These are phyloP conservation scores for Tychaedon coryphoeus DNA, from an alignment of 2,113 vertebrate species.

Conservation along the genomic window DNA sequence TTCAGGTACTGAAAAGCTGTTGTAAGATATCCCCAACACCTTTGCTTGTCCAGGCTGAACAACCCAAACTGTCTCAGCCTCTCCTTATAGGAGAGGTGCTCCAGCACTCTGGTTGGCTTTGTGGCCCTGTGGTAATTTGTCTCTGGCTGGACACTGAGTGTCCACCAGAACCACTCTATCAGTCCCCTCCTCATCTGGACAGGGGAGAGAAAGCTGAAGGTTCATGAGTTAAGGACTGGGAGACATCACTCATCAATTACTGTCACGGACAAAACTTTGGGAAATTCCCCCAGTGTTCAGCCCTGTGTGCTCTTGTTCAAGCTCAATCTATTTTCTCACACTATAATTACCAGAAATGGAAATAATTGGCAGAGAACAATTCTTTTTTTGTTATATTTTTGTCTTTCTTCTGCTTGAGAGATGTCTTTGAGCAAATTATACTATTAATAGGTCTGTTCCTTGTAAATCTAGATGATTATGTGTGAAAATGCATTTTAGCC, in stretches of 20 bases:
- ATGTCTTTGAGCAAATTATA: background rate
- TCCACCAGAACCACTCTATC: background rate
- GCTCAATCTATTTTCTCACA: background rate
- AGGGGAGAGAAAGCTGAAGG: background rate
- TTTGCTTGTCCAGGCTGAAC: background rate
- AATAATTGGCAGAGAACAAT: background rate
- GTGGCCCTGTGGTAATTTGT: background rate
- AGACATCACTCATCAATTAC: background rate
- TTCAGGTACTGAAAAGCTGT: background rate
- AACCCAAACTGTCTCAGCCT: background rate
- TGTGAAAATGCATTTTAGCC: background rate
- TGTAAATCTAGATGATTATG: background rate
- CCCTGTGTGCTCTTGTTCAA: background rate
- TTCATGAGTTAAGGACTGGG: accelerated
- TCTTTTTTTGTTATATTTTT: background rate
- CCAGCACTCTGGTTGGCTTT: background rate
- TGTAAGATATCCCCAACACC: background rate
- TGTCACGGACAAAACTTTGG: background rate
- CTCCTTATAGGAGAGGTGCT: background rate
- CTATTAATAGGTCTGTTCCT: background rate
- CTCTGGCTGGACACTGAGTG: background rate
- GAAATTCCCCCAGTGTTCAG: background rate
- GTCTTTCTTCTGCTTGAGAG: background rate
- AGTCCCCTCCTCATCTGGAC: background rate
- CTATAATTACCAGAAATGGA: background rate